A percentile compares a stretch with the other conserved stretches of the same genome.
These are phyloP conservation scores for Parapsyche elsis DNA, from an alignment of 1,140 invertebrate genomes.

Conservation along the genomic window DNA sequence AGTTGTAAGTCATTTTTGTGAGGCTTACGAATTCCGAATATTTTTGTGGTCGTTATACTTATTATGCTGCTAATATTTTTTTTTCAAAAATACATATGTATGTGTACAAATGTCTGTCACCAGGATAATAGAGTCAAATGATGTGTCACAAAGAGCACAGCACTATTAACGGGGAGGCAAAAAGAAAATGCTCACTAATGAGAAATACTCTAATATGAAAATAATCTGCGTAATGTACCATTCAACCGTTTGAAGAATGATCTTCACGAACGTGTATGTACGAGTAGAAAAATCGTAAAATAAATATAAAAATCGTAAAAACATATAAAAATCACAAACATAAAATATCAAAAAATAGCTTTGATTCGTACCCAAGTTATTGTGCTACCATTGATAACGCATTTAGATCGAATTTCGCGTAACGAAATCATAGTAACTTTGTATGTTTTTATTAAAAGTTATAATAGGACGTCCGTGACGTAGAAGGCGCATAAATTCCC, in stretches of 20 bases:
- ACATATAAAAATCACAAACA: no score
- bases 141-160: background rate
- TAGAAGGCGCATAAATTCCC: background rate
- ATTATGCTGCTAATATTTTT: no score
- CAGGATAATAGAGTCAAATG: background rate
- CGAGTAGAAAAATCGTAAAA: no score
- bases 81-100: background rate
- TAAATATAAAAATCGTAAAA: no score
- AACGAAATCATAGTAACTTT: background rate
- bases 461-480: slow-evolving; percentile 8
- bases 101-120: background rate
- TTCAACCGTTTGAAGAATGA: background rate
- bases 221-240: background rate
- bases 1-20: no score
- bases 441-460: slow-evolving; percentile 16
- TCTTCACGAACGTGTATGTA: no score
- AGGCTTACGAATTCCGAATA: no score
- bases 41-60: no score
- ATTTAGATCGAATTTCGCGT: background rate
- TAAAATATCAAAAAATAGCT: no score
- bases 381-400: no score
- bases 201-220: background rate
- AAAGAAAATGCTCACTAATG: background rate
- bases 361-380: no score
- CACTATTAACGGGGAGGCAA: background rate